Evolutionary conservation across 2,888 invertebrate genomes (phyloP).

Genomic region (Microchrysa polita): DNA sequence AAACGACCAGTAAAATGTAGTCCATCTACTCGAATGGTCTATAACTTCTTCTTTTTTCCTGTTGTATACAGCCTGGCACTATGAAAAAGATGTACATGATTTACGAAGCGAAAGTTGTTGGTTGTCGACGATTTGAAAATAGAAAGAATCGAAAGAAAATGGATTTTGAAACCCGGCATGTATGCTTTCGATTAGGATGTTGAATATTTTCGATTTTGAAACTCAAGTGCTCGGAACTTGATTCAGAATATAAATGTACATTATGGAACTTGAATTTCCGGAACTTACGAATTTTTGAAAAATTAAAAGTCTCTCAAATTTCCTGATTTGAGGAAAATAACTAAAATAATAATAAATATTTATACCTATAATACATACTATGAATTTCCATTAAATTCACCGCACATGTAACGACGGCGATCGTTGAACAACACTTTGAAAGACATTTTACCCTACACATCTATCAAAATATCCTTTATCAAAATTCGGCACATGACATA

Average conservation of each 20-base stretch:
- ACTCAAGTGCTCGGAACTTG: conserved; percentile 1
- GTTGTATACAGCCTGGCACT: conserved; percentile 11
- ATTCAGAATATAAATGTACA: conserved; percentile 1
- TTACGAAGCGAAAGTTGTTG: conserved; percentile 34
- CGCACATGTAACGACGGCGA: too few relatives aligned
- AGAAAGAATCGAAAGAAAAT: not conserved
- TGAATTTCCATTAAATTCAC: too few relatives aligned
- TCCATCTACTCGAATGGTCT: conserved; percentile 31
- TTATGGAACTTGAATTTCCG: not conserved
- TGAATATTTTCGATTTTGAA: not conserved
- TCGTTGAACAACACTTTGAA: too few relatives aligned
- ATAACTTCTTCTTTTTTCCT: conserved; percentile 37
- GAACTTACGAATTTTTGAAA: too few relatives aligned
- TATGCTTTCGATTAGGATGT: not conserved
- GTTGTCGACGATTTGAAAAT: conserved; percentile 25
- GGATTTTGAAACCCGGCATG: not conserved
- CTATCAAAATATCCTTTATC: too few relatives aligned
- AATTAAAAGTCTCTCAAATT: too few relatives aligned
- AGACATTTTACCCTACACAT: too few relatives aligned
- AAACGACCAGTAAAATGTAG: conserved; percentile 42
- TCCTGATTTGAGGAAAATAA: too few relatives aligned
- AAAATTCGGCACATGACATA: too few relatives aligned
- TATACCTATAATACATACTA: too few relatives aligned
- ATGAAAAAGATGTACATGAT: conserved; percentile 45
- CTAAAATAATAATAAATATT: too few relatives aligned